phyloP scores from a whole-genome alignment of 2,888 invertebrate genomes.

The Zeuzera pyrina region DNA sequence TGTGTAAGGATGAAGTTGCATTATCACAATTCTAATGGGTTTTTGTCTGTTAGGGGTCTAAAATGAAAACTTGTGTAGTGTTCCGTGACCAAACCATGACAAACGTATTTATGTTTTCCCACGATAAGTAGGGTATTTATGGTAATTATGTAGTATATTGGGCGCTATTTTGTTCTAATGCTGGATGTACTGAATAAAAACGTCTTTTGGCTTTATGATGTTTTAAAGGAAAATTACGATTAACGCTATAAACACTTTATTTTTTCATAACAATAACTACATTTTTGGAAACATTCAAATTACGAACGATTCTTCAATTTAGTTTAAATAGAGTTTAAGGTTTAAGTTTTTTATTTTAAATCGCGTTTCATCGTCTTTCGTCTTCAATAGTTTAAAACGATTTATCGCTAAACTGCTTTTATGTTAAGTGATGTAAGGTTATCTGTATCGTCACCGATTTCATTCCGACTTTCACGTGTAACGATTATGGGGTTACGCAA shows the following conservation, averaged over 20 bases:
- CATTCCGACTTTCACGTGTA: slow-evolving; percentile 41
- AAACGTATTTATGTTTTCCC: slow-evolving; percentile 47
- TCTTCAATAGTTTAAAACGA: not conserved
- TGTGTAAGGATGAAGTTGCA: slow-evolving; percentile 61
- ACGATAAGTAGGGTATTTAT: slow-evolving; percentile 21
- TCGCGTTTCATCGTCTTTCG: no score
- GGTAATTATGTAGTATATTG: no score
- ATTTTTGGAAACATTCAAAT: no score
- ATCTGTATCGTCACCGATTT: slow-evolving; percentile 38
- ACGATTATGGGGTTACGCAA: slow-evolving; percentile 44
- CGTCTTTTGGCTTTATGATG: no score
- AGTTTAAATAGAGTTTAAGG: no score
- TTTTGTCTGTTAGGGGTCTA: slow-evolving; percentile 40
- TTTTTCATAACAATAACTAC: no score
- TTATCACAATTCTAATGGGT: slow-evolving; percentile 67
- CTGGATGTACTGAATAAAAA: no score
- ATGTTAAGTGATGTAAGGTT: slow-evolving; percentile 34
- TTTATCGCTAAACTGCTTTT: slow-evolving; percentile 34
- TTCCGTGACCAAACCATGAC: slow-evolving; percentile 47
- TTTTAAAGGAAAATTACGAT: no score
- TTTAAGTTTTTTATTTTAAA: no score
- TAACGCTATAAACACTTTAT: no score
- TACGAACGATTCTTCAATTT: no score
- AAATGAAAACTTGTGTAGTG: slow-evolving; percentile 45
- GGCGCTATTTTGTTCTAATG: no score